Base-by-base conservation (phyloP, 2,888 invertebrate species). In the Sepiola atlantica region DNA sequence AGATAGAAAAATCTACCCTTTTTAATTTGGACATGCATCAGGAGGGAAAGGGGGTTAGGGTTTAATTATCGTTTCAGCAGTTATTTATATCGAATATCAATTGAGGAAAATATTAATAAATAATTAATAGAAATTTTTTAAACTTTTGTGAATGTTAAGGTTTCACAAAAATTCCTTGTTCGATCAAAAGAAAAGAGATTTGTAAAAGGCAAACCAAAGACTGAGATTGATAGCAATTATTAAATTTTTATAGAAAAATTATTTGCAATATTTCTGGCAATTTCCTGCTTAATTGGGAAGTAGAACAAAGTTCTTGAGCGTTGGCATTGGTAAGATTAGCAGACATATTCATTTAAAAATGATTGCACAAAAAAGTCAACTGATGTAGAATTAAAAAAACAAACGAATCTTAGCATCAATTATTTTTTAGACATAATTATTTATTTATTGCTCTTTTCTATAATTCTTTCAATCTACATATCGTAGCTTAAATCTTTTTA, bases 211-310 rank as follows among this genome's bases (percentile, higher is more conserved):
- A 61, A 61, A 77, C 28, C n/a, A n/a, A n/a, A 77, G n/a, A n/a
- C 28, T 77, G 28, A n/a, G n/a, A n/a, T 77, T 77, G 20, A n/a
- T 61, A 61, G 24, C 24, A 28, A 28, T 28, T 28, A 77, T 77
- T 77, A n/a, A 77, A 77, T 28, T 16, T n/a, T n/a, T 77, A 1
- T n/a, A 14, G n/a, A 14, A 10, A 77, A 77, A 77, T 77, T 77
- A 77, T n/a, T 77, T 77, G n/a, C n/a, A 77, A 77, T 77, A 77
- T 77, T 77, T 77, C n/a, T n/a, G n/a, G 28, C 77, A 77, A 77
- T 77, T 77, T 77, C 77, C 77, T 77, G 77, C n/a, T 57, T 6
- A 57, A 20, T 57, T 77, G 77, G 77, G 28, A 77, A 77, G n/a
- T n/a, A 77, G 77, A 28, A n/a, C n/a, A 14, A n/a, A 77, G 77